Evolutionary conservation across 2,797 vertebrate species (phyloP).

Genomic region (Luscinia megarhynchos): DNA sequence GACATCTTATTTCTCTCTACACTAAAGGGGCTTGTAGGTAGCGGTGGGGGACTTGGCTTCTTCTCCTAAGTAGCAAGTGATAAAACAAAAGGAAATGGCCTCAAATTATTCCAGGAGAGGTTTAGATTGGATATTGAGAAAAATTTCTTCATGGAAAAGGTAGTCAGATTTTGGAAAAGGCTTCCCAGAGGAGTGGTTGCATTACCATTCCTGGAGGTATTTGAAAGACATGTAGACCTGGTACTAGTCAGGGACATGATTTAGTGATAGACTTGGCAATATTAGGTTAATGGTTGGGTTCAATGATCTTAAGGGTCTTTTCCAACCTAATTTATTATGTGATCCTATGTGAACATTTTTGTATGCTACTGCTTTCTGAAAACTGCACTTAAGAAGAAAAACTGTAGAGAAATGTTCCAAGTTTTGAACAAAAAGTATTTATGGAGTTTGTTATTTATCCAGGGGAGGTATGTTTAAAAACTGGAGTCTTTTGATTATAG

Average conservation of each 20-base stretch:
- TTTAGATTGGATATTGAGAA: neutral
- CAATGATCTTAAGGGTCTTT: accelerated
- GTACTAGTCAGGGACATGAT: neutral
- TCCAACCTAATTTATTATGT: neutral
- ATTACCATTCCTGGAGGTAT: neutral
- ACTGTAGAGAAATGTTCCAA: neutral
- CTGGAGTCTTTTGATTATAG: neutral
- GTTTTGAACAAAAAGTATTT: neutral
- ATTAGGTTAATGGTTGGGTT: neutral
- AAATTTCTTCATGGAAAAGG: neutral
- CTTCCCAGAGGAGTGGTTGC: no score
- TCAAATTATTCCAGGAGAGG: neutral
- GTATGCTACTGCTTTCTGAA: neutral
- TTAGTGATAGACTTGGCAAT: neutral
- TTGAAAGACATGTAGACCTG: neutral
- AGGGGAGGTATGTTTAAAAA: neutral
- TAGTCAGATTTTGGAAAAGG: neutral
- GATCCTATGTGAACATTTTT: neutral
- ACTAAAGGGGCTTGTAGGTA: neutral
- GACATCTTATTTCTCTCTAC: accelerated
- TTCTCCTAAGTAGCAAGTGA: neutral
- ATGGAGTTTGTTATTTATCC: neutral
- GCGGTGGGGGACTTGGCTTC: neutral
- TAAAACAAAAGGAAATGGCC: neutral
- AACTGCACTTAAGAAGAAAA: neutral